These are phyloP conservation scores for Seira ritae DNA, from an alignment of 2,888 invertebrate species.

Conservation along the genomic window DNA sequence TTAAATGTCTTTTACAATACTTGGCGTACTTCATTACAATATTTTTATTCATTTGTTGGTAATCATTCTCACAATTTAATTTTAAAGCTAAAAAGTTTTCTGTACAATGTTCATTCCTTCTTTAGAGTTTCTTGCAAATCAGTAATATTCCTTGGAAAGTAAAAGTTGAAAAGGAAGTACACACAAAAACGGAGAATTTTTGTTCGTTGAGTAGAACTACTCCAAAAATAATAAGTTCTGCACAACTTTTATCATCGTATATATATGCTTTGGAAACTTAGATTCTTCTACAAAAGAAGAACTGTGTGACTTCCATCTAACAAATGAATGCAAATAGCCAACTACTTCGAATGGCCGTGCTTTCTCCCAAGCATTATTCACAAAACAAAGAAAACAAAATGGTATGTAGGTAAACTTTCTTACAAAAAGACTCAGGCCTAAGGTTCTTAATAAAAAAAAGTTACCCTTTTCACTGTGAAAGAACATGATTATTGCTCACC, in stretches of 20 bases:
- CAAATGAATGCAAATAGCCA: not conserved
- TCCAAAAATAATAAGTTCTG: not conserved
- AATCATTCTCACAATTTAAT: not conserved
- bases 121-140: too few species aligned
- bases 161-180: not conserved
- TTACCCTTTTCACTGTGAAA: not conserved
- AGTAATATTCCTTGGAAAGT: too few species aligned
- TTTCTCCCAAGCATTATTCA: not conserved
- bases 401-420: not conserved
- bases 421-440: not conserved
- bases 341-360: not conserved
- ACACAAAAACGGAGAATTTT: not conserved
- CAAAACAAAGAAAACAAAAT: not conserved
- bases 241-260: not conserved
- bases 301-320: not conserved
- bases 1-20: not conserved
- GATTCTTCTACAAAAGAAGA: not conserved
- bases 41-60: not conserved
- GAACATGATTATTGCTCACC: not conserved
- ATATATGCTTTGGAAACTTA: not conserved
- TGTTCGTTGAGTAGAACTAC: not conserved
- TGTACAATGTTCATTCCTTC: too few species aligned
- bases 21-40: not conserved
- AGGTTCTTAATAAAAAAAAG: not conserved
- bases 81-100: too few species aligned